Evolutionary conservation across 2,113 vertebrate species (phyloP), one percentile per base, ranked within the genome.

Genomic region (Peromyscus leucopus): DNA sequence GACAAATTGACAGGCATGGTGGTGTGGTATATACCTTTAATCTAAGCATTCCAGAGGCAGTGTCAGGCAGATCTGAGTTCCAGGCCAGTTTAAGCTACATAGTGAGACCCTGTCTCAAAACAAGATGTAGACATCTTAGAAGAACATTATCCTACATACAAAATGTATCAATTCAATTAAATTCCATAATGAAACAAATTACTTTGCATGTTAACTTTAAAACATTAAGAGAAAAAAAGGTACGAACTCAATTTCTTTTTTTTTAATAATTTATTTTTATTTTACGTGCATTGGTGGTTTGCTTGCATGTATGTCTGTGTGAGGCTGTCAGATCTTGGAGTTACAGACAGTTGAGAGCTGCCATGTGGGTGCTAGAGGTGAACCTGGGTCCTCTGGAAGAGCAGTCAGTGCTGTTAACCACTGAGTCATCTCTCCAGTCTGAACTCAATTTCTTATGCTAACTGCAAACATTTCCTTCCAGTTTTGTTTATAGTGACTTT

Each of bases 391-490:
- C 46, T 48, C 46, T 48, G 46, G 46, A 48, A 48, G 46, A 48
- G 46, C 46, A 48, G 46, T 48, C 6, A 48, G 46, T 48, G 46
- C 7, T 48, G 46, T 48, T 48, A 48, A 48, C 46, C 46, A 48
- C 46, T 48, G 46, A 48, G 46, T 7, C 46, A 48, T 48, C 46
- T 48, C 46, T 48, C 46, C 46, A 48, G 46, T 48, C 46, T 7
- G 46, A 48, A 69, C 31, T 69, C 67, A 69, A 33, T 69, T 69
- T 69, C 67, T 69, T 15, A 63, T 55, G 57, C 15, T 76, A 79
- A 21, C 19, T 39, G 1, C 86, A 89, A 74, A 57, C 75, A 91
- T 55, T 89, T 91, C 75, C 61, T 95, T 89, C 90, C 83, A 42
- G 74, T 63, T 93, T 96, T 83, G 48, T 51, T 79, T 79, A 51